Conservation (phyloP, 2,888 invertebrate genomes). For the Eupsilia transversa region DNA sequence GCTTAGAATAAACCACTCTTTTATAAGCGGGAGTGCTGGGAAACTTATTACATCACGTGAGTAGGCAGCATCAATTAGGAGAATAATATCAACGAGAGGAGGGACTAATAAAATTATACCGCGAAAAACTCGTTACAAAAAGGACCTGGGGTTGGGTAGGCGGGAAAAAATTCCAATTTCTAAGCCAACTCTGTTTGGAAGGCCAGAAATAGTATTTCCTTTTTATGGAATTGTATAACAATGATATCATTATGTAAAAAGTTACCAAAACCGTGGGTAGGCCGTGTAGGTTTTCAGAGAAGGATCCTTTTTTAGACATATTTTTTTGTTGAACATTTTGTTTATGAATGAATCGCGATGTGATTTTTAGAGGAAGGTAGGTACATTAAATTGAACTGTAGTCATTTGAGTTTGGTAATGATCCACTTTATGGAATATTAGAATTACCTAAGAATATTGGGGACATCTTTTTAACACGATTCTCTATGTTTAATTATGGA, state of each 20-base stretch:
- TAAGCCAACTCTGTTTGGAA: constrained; percentile 2
- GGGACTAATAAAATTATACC: constrained; percentile 25
- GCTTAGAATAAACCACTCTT: constrained; percentile 19
- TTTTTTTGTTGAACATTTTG: background rate
- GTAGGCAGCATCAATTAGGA: constrained; percentile 4
- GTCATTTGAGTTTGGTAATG: background rate
- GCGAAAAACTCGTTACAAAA: constrained; percentile 40
- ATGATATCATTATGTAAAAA: constrained; percentile 39
- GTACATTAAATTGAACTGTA: background rate
- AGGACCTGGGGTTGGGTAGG: constrained; percentile 18
- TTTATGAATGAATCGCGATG: background rate
- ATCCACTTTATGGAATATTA: background rate
- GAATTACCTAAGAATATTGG: background rate
- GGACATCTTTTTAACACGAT: background rate
- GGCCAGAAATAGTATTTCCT: constrained; percentile 27
- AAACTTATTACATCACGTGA: constrained; percentile 18
- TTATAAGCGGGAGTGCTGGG: background rate
- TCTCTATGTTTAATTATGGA: background rate
- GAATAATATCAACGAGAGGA: background rate
- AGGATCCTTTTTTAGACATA: constrained; percentile 13
- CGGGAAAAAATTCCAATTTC: constrained; percentile 32
- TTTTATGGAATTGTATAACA: constrained; percentile 34
- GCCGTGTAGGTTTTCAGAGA: constrained; percentile 4
- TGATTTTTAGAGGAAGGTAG: background rate
- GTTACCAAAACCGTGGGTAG: constrained; percentile 2